Evolutionary conservation across 1,140 invertebrate species (phyloP).

Genomic region (Trypoxylus dichotomus): DNA sequence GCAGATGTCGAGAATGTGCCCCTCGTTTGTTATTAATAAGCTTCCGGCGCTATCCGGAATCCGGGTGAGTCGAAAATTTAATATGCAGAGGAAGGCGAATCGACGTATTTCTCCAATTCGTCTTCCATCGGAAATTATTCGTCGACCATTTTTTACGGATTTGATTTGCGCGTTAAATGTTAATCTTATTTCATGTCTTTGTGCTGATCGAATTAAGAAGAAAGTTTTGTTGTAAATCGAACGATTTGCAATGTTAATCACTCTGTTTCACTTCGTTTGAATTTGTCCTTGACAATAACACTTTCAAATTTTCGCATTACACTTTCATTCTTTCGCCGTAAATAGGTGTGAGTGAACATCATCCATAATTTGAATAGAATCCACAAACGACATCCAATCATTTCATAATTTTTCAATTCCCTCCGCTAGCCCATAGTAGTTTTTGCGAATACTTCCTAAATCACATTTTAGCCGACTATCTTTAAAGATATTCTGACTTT

Average conservation of each 20-base stretch:
- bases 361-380: no score
- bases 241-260: not conserved
- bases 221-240: not conserved
- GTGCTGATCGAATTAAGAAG: not conserved
- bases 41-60: not conserved
- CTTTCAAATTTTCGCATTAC: no score
- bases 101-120: not conserved
- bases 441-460: no score
- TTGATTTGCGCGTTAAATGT: not conserved
- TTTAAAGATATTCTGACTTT: no score
- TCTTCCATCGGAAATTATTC: not conserved
- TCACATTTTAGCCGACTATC: no score
- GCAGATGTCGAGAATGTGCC: not conserved
- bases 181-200: not conserved
- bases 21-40: slow-evolving; percentile 7
- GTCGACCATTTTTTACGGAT: not conserved
- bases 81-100: not conserved
- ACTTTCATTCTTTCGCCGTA: no score
- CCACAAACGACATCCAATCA: no score
- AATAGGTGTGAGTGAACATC: no score
- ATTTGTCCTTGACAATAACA: no score
- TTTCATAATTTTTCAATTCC: no score
- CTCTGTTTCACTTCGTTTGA: no score
- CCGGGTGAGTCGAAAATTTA: not conserved
- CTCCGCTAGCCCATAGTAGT: no score